Base-by-base conservation (phyloP, 2,797 vertebrate species). In the Danio jaintianensis region DNA sequence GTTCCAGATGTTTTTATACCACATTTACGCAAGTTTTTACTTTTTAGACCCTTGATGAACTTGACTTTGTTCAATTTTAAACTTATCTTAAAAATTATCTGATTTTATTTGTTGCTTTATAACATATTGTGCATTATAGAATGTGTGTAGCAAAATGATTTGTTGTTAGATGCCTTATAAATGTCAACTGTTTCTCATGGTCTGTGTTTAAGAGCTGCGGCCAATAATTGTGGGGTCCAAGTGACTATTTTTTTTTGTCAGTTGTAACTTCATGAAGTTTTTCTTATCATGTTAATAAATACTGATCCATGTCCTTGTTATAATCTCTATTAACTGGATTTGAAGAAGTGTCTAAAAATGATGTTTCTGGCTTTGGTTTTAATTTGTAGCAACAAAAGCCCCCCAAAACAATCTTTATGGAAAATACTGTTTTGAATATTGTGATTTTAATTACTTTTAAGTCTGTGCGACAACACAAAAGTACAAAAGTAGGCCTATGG, bases 131-230 rank as follows among this genome's bases (percentile, higher is more conserved):
- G 12, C 6, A 18, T 48, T 48, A 38, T 18, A 45, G 15, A 45
- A 55, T 45, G 16, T 38, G 53, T 58, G 38, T 55, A 58, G 16
- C 12, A 77, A 15, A 45, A 7, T 36, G 7, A 16, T 22, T 64
- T 67, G 62, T 56, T 56, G 56, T 78, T 78, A 78, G 63, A 68
- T 67, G 62, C 75, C 75, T 77, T 55, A 43, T 43, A 22, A 64
- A 64, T 67, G 62, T 67, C 20, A 43, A 20, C 40, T 36, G 20
- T 45, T 76, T 45, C 13, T 64, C 18, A 15, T 47, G 40, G 13
- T n/a, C 50, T 77, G 75, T 45, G 45, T 45, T 66, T 75, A 55
- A 43, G 52, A 63, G 11, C 12, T 43, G 62, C 22, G 56, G 36
- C 45, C 62, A 76, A 43, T 38, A 36, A 0, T 18, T 76, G 6